A percentile compares a stretch with the other conserved stretches of the same genome.
Conservation (phyloP, 2,113 vertebrate genomes). For the Chloebia gouldiae region DNA sequence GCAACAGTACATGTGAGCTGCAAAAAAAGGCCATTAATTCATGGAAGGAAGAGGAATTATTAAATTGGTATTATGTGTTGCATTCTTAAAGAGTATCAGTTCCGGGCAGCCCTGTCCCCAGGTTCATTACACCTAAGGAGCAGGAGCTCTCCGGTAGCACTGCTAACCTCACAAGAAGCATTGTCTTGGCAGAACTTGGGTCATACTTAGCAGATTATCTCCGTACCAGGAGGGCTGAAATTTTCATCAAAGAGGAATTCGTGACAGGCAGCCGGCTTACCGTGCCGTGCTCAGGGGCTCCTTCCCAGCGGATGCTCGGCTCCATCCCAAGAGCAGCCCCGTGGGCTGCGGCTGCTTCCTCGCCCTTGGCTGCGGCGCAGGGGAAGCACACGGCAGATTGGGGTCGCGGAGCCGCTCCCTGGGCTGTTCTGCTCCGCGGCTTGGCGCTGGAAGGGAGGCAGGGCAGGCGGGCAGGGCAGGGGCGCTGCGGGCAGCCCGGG, state of each 20-base stretch:
- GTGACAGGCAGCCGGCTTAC: neutral
- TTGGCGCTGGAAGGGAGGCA: neutral
- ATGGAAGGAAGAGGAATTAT: neutral
- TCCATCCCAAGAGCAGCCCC: neutral
- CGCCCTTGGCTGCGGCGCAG: rapidly evolving
- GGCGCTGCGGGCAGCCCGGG: neutral
- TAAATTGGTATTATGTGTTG: neutral
- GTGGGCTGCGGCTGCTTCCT: neutral
- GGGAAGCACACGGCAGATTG: rapidly evolving
- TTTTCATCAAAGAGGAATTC: constrained; percentile 8
- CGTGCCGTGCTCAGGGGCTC: neutral
- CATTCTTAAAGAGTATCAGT: neutral
- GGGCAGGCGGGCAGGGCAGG: neutral
- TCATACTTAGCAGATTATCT: constrained; percentile 46
- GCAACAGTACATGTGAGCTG: neutral
- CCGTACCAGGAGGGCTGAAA: constrained; percentile 16
- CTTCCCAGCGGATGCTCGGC: neutral
- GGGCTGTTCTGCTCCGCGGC: neutral
- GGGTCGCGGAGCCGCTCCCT: rapidly evolving
- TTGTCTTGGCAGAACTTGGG: constrained; percentile 1
- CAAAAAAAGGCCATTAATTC: neutral
- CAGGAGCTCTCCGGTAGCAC: neutral
- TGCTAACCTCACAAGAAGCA: neutral
- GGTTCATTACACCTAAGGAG: neutral
- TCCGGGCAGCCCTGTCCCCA: neutral